Evolutionary conservation across 2,113 vertebrate genomes (phyloP), one percentile per base, ranked within the genome.

Genomic region (Phyllostomus discolor): DNA sequence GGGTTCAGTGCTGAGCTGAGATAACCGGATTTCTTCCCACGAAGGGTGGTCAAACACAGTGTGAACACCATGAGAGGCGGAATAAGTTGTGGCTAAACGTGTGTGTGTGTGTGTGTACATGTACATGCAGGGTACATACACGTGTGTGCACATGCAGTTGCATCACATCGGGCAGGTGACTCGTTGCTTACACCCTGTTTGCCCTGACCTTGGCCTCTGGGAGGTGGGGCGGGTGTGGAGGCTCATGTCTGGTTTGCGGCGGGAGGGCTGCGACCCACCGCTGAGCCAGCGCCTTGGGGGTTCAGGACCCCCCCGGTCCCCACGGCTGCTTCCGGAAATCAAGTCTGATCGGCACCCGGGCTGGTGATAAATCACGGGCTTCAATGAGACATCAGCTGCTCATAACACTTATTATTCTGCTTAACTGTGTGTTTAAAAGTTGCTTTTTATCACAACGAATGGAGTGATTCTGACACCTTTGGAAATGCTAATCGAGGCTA

Each of bases 391-490:
- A 16, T 7, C 24, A 41, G 70, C 24, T 8, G 70, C 12, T 41
- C 70, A 26, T 2, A 35, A 67, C 66, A n/a, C 66, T 46, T 43
- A 26, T 43, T 9, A 26, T 43, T 9, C 72, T 46, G 72, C 72
- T 73, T 46, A 46, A 48, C 72, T 17, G 43, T 10, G 43, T 11
- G 48, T 5, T 76, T 19, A 28, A 7, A 93, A 70, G 64, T 90
- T 96, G 84, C 70, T 84, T 90, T 67, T 93, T 57, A 67, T 95
- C 88, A 66, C 80, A 82, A 38, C 22, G 59, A 87, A 95, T 69
- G 76, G 70, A 67, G 88, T 72, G 92, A 92, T 73, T 92, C 1
- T 97, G 80, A 95, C 94, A 95, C 79, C 70, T 93, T 50, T 59
- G 50, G 59, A 88, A 81, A 96, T 50, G 91, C 66, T 94, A 95